A percentile compares a stretch with the other conserved stretches of the same genome.
phyloP scores from a whole-genome alignment of 2,113 vertebrate genomes.

The Bagarius yarrelli region DNA sequence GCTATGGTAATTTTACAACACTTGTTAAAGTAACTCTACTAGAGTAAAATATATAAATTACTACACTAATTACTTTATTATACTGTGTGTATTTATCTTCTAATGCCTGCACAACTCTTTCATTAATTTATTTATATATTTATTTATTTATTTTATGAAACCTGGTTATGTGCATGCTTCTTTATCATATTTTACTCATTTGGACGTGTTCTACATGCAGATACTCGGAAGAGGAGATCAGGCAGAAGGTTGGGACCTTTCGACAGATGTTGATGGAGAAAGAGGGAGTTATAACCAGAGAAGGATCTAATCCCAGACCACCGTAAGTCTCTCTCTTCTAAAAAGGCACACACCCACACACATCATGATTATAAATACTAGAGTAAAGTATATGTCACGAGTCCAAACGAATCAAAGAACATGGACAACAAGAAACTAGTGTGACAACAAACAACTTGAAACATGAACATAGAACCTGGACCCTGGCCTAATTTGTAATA shows the following conservation, averaged over 20 bases:
- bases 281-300: constrained; percentile 93
- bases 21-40: too few relatives aligned
- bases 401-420: too few relatives aligned
- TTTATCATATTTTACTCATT: not conserved
- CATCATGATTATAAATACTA: not conserved
- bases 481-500: not conserved
- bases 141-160: not conserved
- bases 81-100: too few relatives aligned
- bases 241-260: constrained; percentile 95
- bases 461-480: too few relatives aligned
- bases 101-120: too few relatives aligned
- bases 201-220: constrained; percentile 62
- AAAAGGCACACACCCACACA: not conserved
- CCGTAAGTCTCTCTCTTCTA: constrained; percentile 75
- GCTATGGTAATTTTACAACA: too few relatives aligned
- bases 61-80: too few relatives aligned
- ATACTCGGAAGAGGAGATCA: constrained; percentile 93
- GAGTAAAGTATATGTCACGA: too few relatives aligned
- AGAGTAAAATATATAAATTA: too few relatives aligned
- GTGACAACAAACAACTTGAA: too few relatives aligned
- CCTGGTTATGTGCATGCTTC: not conserved
- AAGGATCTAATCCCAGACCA: constrained; percentile 82
- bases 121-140: not conserved
- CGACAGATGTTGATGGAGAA: constrained; percentile 99
- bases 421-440: too few relatives aligned